Evolutionary conservation across 2,113 vertebrate genomes (phyloP).

Genomic region (Serinus canaria): DNA sequence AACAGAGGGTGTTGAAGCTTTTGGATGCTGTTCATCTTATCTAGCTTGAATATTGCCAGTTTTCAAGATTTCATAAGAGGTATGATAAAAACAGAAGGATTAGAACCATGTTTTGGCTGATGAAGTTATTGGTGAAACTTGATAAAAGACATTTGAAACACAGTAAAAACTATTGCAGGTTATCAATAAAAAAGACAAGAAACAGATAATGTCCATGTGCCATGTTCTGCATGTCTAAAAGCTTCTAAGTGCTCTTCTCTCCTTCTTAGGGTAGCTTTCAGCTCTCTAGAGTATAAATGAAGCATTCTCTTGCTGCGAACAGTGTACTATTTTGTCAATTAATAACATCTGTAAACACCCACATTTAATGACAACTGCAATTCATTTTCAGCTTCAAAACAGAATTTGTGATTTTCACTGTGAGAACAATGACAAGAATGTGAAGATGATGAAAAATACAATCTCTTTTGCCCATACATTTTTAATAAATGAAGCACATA

Average conservation of each 20-base stretch:
- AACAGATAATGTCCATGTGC: neutral
- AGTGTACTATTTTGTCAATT: conserved; percentile 36
- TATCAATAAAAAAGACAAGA: neutral
- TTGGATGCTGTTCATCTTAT: neutral
- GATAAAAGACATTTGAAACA: neutral
- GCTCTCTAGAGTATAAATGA: conserved; percentile 16
- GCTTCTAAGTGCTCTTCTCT: neutral
- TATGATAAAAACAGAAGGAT: neutral
- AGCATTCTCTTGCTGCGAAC: neutral
- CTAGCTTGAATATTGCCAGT: neutral
- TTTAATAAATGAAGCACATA: conserved; percentile 28
- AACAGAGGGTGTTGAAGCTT: neutral
- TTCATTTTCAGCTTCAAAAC: conserved; percentile 34
- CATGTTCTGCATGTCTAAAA: neutral
- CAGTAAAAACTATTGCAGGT: neutral
- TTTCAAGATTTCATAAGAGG: neutral
- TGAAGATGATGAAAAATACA: neutral
- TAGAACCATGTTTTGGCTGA: neutral
- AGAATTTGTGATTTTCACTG: conserved; percentile 4
- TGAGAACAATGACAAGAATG: neutral
- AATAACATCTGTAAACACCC: conserved; percentile 37
- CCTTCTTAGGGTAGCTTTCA: neutral
- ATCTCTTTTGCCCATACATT: conserved; percentile 12
- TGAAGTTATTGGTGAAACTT: neutral
- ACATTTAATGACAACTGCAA: conserved; percentile 15